Percentiles rank a stretch among this genome's conserved stretches.
Evolutionary conservation across 2,113 vertebrate genomes (phyloP).

Genomic region (Emberiza fucata): DNA sequence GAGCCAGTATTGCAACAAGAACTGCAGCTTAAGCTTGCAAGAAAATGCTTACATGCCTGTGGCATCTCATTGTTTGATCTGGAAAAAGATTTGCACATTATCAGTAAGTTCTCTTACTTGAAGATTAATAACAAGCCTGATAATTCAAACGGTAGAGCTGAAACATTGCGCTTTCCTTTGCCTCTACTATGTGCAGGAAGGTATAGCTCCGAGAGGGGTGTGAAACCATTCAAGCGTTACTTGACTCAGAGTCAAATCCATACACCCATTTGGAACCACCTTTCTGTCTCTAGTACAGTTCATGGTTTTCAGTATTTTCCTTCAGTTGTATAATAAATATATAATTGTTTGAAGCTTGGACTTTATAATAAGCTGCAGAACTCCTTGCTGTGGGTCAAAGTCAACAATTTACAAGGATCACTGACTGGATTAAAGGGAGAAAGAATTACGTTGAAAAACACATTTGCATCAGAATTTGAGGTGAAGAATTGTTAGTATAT

Average conservation of each 20-base stretch:
- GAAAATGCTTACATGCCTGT: slow-evolving; percentile 97
- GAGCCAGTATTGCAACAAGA: slow-evolving; percentile 97
- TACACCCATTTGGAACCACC: not conserved
- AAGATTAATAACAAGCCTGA: not conserved
- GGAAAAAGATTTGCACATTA: slow-evolving; percentile 98
- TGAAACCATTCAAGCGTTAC: not conserved
- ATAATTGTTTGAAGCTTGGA: not conserved
- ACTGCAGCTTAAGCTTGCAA: slow-evolving; percentile 95
- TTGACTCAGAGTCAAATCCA: not conserved
- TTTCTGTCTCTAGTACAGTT: not conserved
- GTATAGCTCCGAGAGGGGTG: not conserved
- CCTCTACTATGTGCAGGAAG: not conserved
- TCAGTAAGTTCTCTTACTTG: slow-evolving; percentile 83
- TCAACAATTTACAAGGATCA: not conserved
- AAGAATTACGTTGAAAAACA: not conserved
- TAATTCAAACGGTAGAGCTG: not conserved
- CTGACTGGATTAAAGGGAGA: not conserved
- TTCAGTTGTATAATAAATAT: not conserved
- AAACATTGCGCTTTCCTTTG: not conserved
- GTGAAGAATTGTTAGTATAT: not conserved
- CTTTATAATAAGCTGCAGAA: not conserved
- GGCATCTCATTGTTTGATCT: slow-evolving; percentile 97
- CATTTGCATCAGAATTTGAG: not conserved
- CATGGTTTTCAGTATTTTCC: not conserved
- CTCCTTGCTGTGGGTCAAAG: not conserved